phyloP scores from a whole-genome alignment of 2,797 vertebrate genomes.

The Acridotheres tristis region DNA sequence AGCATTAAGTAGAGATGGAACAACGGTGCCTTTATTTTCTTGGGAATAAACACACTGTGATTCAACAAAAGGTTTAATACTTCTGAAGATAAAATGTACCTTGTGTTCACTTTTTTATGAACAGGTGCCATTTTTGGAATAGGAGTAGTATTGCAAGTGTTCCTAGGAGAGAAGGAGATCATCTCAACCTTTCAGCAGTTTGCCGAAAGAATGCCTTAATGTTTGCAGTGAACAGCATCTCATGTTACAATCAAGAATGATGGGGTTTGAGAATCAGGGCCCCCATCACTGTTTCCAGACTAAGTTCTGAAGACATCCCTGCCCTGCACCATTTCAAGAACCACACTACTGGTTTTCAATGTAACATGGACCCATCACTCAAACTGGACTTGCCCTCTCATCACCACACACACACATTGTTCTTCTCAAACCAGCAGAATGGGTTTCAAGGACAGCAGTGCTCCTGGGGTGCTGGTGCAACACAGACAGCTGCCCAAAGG shows the following conservation, averaged over 20 bases:
- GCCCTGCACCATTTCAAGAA: background rate
- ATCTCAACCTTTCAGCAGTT: background rate
- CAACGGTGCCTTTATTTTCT: background rate
- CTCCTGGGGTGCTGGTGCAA: accelerated
- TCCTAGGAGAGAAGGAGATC: background rate
- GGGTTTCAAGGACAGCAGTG: background rate
- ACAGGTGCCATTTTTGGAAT: background rate
- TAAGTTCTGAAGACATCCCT: background rate
- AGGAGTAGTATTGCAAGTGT: background rate
- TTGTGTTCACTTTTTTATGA: background rate
- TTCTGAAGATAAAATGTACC: background rate
- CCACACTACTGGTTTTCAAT: background rate
- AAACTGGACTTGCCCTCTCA: background rate
- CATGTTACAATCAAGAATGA: background rate
- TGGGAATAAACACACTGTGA: background rate
- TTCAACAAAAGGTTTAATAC: background rate
- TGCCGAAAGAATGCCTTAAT: background rate
- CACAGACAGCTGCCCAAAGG: background rate
- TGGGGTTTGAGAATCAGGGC: background rate
- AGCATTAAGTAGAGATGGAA: background rate
- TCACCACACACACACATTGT: no score
- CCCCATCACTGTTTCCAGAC: background rate
- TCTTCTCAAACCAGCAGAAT: background rate
- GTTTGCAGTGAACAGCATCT: background rate
- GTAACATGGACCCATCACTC: accelerated